Evolutionary conservation across 2,888 invertebrate genomes (phyloP), one percentile per base, ranked within the genome.

Genomic region (Eumerus sabulonum): DNA sequence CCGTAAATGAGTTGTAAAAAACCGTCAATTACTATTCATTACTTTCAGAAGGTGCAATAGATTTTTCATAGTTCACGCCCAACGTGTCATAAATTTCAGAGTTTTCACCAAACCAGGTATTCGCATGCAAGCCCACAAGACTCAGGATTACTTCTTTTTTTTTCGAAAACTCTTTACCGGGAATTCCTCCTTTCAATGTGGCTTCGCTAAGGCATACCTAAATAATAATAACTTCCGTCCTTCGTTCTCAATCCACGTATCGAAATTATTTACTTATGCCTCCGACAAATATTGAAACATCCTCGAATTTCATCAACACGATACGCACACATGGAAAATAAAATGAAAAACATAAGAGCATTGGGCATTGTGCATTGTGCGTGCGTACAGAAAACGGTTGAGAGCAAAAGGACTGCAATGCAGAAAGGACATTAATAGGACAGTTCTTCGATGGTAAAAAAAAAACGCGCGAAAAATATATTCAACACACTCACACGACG

Each of bases 381-480:
- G 35, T 42, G 18, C 45, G n/a, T 14, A 47, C 64, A 36, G 13
- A 64, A 27, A 7, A 7, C 2, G 27, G 2, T 4, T 27, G 7
- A 7, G 7, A 27, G 27, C 27, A 27, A 36, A 27, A 63, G n/a
- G n/a, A n/a, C n/a, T n/a, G n/a, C n/a, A n/a, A 38, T 63, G 59
- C 48, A 53, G 27, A 5, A 47, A 51, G 13, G 40, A 36, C 27
- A 27, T 7, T 27, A 27, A 7, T 2, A 53, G 53, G 64, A 54
- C 19, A 35, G 27, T 44, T 13, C 14, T 1, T 18, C 40, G 35
- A 44, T 35, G 36, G 36, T 16, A 16, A 18, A 59, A 66, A 59
- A 59, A 60, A 66, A 63, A 68, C 76, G 76, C 76, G 76, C 76
- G 76, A 77, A 77, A 77, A 72, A 54, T 67, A 56, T 66, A 64